Percentiles rank a stretch among this genome's conserved stretches.
Conservation (phyloP, 1,140 invertebrate genomes). For the Monomorium pharaonis region DNA sequence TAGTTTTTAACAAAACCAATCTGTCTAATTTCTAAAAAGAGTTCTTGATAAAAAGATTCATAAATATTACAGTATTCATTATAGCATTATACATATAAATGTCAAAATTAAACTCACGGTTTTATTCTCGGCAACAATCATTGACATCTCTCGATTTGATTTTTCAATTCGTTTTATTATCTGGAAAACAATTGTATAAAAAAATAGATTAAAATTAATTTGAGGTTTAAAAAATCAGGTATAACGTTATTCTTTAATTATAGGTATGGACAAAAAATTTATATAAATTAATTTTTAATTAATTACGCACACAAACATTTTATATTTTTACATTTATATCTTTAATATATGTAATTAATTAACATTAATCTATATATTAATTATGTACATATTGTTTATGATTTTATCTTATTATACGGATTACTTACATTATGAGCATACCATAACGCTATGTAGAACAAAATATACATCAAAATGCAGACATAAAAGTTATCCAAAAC, state of each 20-base stretch:
- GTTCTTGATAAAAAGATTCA: constrained; percentile 17
- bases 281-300: neutral
- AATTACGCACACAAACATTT: neutral
- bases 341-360: neutral
- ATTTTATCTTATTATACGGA: neutral
- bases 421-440: constrained; percentile 79
- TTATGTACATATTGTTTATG: neutral
- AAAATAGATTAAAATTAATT: neutral
- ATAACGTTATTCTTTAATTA: neutral
- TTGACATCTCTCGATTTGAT: constrained; percentile 75
- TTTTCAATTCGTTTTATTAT: constrained; percentile 78
- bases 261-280: neutral
- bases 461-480: constrained; percentile 77
- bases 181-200: constrained; percentile 63
- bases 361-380: neutral
- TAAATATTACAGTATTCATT: neutral
- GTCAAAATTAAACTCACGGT: constrained; percentile 68
- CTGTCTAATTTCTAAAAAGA: constrained; percentile 75
- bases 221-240: neutral
- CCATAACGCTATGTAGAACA: constrained; percentile 80
- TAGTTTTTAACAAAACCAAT: constrained; percentile 74
- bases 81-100: neutral
- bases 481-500: constrained; percentile 79
- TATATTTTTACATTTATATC: neutral
- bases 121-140: constrained; percentile 74